Conservation (phyloP, 2,797 vertebrate species). For the Myiothlypis chrysogaster region DNA sequence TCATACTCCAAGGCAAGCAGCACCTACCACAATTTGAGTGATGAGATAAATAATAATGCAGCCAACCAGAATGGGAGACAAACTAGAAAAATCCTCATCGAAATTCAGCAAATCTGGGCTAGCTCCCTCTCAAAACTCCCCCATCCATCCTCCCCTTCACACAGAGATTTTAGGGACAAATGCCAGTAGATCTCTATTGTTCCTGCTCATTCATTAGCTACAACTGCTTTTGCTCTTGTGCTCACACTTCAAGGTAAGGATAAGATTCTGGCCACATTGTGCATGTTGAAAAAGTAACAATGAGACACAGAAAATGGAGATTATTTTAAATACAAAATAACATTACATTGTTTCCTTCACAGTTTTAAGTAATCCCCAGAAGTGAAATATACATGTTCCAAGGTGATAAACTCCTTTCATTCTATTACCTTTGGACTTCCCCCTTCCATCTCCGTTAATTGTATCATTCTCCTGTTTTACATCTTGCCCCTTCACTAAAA, state of each 20-base stretch:
- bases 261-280: not conserved
- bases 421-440: not conserved
- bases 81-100: constrained; percentile 41
- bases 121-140: not conserved
- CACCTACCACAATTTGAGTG: constrained; percentile 59
- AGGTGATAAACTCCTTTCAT: constrained; percentile 18
- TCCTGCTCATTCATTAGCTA: constrained; percentile 35
- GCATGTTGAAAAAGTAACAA: not conserved
- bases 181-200: constrained; percentile 42
- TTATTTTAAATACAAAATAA: not conserved
- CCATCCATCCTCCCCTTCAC: not conserved
- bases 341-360: not conserved
- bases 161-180: constrained; percentile 33
- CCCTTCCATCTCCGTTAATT: not conserved
- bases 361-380: not conserved
- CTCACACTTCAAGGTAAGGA: constrained; percentile 30
- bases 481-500: not conserved
- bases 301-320: not conserved
- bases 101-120: constrained; percentile 50
- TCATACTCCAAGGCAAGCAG: constrained; percentile 49
- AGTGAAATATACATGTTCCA: not conserved
- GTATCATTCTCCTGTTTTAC: not conserved
- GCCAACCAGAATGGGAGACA: constrained; percentile 46
- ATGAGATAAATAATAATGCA: constrained; percentile 69
- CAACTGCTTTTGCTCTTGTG: not conserved